Percentiles rank a stretch among this genome's conserved stretches.
Evolutionary conservation across 2,113 vertebrate genomes (phyloP).

Genomic region (Proteles cristata): DNA sequence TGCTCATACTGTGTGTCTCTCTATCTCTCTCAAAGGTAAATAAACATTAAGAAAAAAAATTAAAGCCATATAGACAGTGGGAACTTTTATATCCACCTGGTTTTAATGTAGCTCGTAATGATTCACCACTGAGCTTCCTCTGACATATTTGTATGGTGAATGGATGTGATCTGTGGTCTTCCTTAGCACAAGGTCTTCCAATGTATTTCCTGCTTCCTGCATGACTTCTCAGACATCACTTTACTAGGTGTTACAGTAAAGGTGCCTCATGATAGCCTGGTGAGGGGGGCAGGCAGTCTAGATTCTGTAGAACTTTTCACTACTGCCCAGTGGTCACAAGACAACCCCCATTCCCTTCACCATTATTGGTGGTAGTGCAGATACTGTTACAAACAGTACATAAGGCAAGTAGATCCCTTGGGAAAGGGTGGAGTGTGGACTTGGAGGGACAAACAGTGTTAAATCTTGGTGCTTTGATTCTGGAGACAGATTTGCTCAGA

Average conservation of each 20-base stretch:
- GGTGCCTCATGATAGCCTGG: not conserved
- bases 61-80: fast-evolving
- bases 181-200: not conserved
- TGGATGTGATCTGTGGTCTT: not conserved
- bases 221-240: not conserved
- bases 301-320: not conserved
- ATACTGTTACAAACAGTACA: not conserved
- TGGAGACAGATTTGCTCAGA: not conserved
- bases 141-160: not conserved
- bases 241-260: not conserved
- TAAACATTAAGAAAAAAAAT: too few species aligned
- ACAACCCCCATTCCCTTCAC: fast-evolving
- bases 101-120: not conserved
- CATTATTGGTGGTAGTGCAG: not conserved
- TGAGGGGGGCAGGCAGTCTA: not conserved
- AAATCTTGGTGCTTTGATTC: not conserved
- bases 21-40: too few species aligned
- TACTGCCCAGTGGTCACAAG: not conserved
- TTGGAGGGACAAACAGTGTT: not conserved
- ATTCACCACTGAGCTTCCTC: not conserved
- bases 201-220: not conserved
- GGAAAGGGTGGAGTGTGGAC: not conserved
- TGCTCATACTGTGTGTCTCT: too few species aligned
- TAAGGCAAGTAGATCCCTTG: not conserved
- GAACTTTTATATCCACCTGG: not conserved